These are phyloP conservation scores for Amphipyra berbera DNA, from an alignment of 2,888 invertebrate genomes.

Conservation along the genomic window DNA sequence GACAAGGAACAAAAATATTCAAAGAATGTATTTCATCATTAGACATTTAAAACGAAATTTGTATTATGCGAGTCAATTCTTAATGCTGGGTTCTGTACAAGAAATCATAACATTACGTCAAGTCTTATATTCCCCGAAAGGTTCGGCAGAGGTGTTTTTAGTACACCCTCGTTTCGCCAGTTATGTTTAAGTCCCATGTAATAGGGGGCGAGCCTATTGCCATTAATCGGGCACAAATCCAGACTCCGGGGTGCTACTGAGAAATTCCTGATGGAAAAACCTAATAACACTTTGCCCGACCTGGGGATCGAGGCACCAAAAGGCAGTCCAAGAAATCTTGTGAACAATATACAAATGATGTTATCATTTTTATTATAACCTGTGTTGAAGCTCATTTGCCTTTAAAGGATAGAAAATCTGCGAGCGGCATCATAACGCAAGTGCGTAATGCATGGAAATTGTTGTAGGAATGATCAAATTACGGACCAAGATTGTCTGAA, in stretches of 20 bases:
- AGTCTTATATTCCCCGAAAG: too few species aligned
- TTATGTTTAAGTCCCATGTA: too few species aligned
- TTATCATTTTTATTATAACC: slow-evolving; percentile 44
- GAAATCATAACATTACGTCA: too few species aligned
- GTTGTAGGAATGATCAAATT: too few species aligned
- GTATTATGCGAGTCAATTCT: slow-evolving; percentile 11
- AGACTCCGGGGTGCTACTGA: too few species aligned
- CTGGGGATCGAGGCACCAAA: too few species aligned
- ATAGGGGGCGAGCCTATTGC: too few species aligned
- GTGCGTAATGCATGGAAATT: slow-evolving; percentile 35
- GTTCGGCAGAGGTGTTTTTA: too few species aligned
- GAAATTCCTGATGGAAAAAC: too few species aligned
- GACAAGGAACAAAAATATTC: slow-evolving; percentile 49
- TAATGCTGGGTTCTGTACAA: slow-evolving; percentile 23
- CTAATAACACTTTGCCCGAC: too few species aligned
- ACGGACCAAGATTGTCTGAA: background rate
- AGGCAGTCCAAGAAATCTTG: background rate
- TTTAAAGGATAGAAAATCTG: slow-evolving; percentile 26
- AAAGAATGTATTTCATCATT: slow-evolving; percentile 55
- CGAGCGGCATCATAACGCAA: slow-evolving; percentile 26
- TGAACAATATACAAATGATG: slow-evolving; percentile 15
- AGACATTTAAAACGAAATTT: slow-evolving; percentile 28
- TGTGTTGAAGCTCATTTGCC: slow-evolving; percentile 33
- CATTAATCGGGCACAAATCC: too few species aligned
- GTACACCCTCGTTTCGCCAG: too few species aligned